These are phyloP conservation scores for Lateolabrax maculatus DNA, from an alignment of 2,797 vertebrate genomes.

Conservation along the genomic window DNA sequence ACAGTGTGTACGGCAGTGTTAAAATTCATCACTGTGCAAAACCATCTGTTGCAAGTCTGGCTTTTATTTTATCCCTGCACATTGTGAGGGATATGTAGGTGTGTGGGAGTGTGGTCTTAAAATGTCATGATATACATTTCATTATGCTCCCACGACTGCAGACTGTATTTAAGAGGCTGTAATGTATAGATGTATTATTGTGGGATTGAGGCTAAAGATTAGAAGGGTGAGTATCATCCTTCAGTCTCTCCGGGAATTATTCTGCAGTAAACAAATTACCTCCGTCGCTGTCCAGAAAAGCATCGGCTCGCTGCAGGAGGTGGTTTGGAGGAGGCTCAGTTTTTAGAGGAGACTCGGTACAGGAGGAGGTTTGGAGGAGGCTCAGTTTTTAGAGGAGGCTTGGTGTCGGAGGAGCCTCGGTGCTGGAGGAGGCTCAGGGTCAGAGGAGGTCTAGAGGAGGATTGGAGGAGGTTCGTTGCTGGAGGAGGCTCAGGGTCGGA, in stretches of 20 bases:
- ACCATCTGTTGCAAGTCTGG: not conserved
- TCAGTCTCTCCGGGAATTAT: slow-evolving; percentile 2
- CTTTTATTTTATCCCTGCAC: slow-evolving; percentile 8
- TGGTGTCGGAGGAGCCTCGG: too few relatives aligned
- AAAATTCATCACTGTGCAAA: not conserved
- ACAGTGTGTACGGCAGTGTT: not conserved
- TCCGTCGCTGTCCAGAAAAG: slow-evolving; percentile 17
- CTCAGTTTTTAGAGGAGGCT: too few relatives aligned
- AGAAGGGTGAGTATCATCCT: slow-evolving; percentile 33
- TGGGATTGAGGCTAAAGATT: slow-evolving; percentile 72
- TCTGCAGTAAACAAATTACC: slow-evolving; percentile 20
- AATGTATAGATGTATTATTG: slow-evolving; percentile 67
- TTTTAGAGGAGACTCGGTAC: too few relatives aligned
- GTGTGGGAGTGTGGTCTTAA: not conserved
- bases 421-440: too few relatives aligned
- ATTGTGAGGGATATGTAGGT: not conserved
- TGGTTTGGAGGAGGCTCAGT: too few relatives aligned
- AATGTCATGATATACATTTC: slow-evolving; percentile 32
- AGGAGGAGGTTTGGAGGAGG: too few relatives aligned
- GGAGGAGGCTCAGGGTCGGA: too few relatives aligned
- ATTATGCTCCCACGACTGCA: slow-evolving; percentile 31
- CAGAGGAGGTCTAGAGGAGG: too few relatives aligned
- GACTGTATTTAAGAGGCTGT: slow-evolving; percentile 44
- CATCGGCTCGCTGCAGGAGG: too few relatives aligned
- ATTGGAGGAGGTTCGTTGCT: too few relatives aligned